Evolutionary conservation across 2,113 vertebrate genomes (phyloP).

Genomic region (Neolamprologus sp.): DNA sequence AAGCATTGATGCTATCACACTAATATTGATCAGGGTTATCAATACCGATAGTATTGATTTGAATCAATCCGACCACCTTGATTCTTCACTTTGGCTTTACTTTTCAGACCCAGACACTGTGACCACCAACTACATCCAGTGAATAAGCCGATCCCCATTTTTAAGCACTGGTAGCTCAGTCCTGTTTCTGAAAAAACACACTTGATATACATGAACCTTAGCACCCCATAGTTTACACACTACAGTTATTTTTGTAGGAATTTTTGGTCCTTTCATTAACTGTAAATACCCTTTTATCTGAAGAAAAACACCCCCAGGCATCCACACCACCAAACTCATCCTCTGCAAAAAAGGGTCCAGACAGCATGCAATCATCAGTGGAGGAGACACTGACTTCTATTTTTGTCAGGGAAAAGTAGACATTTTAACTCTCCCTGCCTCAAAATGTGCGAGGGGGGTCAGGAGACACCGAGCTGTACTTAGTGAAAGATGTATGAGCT

Average conservation of each 20-base stretch:
- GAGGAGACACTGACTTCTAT: neutral
- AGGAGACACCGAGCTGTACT: conserved; percentile 25
- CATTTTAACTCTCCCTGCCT: neutral
- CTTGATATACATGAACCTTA: neutral
- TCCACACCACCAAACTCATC: neutral
- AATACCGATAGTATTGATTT: neutral
- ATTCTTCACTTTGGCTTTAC: neutral
- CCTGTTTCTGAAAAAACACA: neutral
- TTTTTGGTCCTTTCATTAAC: neutral
- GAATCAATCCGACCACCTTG: neutral
- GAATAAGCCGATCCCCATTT: neutral
- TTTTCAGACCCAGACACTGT: neutral
- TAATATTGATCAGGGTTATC: neutral
- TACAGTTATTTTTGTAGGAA: neutral
- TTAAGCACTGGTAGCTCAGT: neutral
- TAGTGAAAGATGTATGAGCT: conserved; percentile 36
- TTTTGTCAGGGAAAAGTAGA: neutral
- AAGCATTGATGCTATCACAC: neutral
- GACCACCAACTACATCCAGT: neutral
- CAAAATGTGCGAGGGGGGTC: neutral
- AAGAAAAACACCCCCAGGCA: neutral
- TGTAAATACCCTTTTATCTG: neutral
- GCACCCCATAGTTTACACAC: neutral
- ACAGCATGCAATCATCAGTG: neutral
- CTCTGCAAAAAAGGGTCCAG: neutral